Evolutionary conservation across 2,113 vertebrate species (phyloP).

Genomic region (Dromaius novaehollandiae): DNA sequence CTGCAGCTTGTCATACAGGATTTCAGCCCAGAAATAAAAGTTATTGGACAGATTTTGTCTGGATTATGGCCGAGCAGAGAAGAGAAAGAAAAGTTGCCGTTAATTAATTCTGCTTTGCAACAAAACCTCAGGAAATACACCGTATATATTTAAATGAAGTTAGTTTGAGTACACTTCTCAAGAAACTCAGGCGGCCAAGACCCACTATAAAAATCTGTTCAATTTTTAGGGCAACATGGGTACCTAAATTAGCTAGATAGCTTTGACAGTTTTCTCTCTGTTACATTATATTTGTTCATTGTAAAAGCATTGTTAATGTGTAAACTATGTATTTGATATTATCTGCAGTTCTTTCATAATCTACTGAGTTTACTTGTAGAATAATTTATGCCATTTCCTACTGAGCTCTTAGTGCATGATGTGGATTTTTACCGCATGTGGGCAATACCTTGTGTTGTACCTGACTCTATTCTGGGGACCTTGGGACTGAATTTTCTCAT

Average conservation of each 20-base stretch:
- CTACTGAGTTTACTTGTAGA: neutral
- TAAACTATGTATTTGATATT: neutral
- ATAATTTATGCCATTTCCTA: neutral
- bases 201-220: neutral
- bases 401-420: rapidly evolving
- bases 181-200: neutral
- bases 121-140: neutral
- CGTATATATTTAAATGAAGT: neutral
- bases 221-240: neutral
- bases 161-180: neutral
- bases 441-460: neutral
- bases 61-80: neutral
- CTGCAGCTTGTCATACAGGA: slow-evolving; percentile 8
- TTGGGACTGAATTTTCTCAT: neutral
- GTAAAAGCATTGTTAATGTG: neutral
- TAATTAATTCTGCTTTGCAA: neutral
- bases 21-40: slow-evolving; percentile 34
- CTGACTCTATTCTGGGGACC: neutral
- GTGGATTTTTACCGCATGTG: rapidly evolving
- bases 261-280: neutral
- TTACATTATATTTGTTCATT: neutral
- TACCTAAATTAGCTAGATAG: neutral
- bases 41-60: neutral
- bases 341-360: neutral
- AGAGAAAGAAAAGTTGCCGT: neutral